Conservation (phyloP, 1,140 invertebrate species). For the Orchesella cincta region DNA sequence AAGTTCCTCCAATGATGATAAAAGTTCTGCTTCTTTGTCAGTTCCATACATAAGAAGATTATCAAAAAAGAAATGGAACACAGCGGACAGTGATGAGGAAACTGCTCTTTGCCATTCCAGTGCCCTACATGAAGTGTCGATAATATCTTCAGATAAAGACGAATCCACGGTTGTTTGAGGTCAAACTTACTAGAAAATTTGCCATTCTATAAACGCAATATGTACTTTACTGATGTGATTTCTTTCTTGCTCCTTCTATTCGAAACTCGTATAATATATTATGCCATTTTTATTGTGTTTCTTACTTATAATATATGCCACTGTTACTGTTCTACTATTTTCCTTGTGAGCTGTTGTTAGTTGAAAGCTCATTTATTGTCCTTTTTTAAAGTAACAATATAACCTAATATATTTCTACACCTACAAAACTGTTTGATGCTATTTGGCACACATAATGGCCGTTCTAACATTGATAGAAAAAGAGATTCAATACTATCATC, state of each 20-base stretch:
- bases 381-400: too few species aligned
- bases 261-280: too few species aligned
- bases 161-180: conserved; percentile 45
- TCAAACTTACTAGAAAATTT: not conserved
- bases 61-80: conserved; percentile 44
- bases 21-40: conserved; percentile 23
- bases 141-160: conserved; percentile 43
- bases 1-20: not conserved
- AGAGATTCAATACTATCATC: too few species aligned
- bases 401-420: too few species aligned
- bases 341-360: too few species aligned
- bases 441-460: too few species aligned
- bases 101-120: conserved; percentile 35
- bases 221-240: not conserved
- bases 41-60: conserved; percentile 45
- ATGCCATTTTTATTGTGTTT: not conserved
- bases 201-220: not conserved
- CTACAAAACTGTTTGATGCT: too few species aligned
- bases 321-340: too few species aligned
- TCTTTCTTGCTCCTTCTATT: too few species aligned
- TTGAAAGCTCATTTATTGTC: too few species aligned
- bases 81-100: conserved; percentile 45
- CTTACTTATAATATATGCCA: not conserved
- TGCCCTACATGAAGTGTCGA: conserved; percentile 44
- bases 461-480: too few species aligned